Conservation (phyloP, 1,140 invertebrate genomes). For the Hyphantria cunea region DNA sequence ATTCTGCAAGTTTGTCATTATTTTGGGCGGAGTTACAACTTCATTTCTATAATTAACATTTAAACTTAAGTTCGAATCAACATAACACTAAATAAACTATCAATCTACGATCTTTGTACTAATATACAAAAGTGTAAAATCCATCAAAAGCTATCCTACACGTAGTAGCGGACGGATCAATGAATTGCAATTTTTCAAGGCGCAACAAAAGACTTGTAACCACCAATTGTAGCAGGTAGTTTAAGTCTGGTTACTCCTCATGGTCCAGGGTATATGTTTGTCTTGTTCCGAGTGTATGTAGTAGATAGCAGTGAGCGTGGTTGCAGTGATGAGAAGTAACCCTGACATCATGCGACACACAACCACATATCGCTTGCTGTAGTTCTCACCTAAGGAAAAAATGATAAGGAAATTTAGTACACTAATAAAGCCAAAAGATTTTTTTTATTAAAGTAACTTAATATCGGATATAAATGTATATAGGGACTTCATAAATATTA, state of each 20-base stretch:
- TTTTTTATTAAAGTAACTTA: too few species aligned
- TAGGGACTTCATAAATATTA: too few species aligned
- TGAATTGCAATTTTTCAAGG: conserved; percentile 34
- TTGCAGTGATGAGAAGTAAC: conserved; percentile 29
- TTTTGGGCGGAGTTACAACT: conserved; percentile 7
- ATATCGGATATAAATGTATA: too few species aligned
- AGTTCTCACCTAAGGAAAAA: conserved; percentile 56
- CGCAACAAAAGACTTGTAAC: neutral
- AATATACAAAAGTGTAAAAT: conserved; percentile 18
- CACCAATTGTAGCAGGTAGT: neutral
- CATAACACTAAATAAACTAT: neutral
- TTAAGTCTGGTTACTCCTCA: conserved; percentile 5
- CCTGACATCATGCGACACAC: conserved; percentile 44
- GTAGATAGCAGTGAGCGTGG: conserved; percentile 29
- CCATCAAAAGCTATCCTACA: conserved; percentile 34
- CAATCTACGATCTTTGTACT: too few species aligned
- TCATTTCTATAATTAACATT: conserved; percentile 11
- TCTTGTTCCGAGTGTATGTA: conserved; percentile 27
- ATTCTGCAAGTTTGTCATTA: too few species aligned
- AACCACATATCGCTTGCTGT: conserved; percentile 39
- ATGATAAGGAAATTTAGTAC: neutral
- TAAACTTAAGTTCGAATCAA: conserved; percentile 6
- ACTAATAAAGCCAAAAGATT: too few species aligned
- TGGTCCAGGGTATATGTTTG: neutral
- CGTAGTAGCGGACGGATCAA: conserved; percentile 37